Evolutionary conservation across 2,113 vertebrate genomes (phyloP).

Genomic region (Serinus canaria): DNA sequence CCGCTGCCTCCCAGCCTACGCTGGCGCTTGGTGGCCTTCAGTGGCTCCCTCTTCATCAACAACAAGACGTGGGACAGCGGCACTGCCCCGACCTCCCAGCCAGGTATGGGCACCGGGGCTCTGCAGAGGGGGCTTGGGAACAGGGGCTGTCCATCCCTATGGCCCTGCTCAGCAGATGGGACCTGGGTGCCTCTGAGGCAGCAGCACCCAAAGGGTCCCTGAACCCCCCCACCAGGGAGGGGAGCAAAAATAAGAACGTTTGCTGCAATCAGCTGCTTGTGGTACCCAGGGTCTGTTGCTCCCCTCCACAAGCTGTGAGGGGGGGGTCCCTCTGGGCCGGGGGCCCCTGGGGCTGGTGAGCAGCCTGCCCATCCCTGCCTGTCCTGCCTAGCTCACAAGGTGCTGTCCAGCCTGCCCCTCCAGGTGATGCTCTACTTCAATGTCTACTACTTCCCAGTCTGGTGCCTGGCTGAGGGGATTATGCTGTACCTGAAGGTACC

Average conservation of each 20-base stretch:
- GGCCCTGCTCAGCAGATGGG: not conserved
- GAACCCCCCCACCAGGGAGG: accelerated
- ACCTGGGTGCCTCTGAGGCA: not conserved
- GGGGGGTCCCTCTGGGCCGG: not conserved
- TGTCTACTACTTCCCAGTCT: constrained; percentile 78
- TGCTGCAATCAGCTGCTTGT: not conserved
- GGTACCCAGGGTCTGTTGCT: not conserved
- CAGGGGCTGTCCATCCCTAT: accelerated
- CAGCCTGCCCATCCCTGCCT: not conserved
- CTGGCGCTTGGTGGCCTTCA: constrained; percentile 70
- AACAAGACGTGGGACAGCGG: constrained; percentile 77
- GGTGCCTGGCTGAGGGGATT: constrained; percentile 80
- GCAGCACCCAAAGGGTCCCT: not conserved
- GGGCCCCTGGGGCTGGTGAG: accelerated
- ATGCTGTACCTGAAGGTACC: constrained; percentile 85
- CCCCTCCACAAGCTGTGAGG: accelerated
- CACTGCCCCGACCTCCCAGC: constrained; percentile 37
- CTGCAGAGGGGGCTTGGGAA: accelerated
- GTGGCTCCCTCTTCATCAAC: constrained; percentile 76
- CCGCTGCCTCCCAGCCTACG: constrained; percentile 73
- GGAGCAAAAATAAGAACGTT: not conserved
- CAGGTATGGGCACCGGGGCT: constrained; percentile 62
- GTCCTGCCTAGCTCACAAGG: constrained; percentile 49
- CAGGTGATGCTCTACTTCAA: constrained; percentile 89
- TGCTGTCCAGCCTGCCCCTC: constrained; percentile 81